Percentiles rank a stretch among this genome's conserved stretches.
These are phyloP conservation scores for Arge pagana DNA, from an alignment of 2,888 invertebrate genomes.

Conservation along the genomic window DNA sequence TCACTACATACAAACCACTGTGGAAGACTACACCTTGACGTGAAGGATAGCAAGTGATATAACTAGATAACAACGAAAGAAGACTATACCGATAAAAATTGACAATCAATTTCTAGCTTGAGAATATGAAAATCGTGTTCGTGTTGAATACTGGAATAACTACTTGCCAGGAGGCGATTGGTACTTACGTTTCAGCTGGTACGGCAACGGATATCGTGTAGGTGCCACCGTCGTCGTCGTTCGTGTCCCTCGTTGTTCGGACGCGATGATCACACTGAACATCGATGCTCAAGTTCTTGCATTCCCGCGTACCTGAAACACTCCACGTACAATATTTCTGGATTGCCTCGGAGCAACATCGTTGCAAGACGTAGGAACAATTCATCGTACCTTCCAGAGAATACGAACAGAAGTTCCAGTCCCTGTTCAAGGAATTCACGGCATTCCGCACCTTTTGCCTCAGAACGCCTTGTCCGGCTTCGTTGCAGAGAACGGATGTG, in stretches of 20 bases:
- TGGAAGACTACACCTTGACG: conserved; percentile 14
- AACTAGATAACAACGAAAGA: conserved; percentile 2
- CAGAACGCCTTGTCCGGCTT: conserved; percentile 91
- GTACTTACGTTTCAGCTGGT: conserved; percentile 83
- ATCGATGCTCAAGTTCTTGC: conserved; percentile 87
- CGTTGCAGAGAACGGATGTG: conserved; percentile 93
- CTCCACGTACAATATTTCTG: not conserved
- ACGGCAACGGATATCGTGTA: conserved; percentile 82
- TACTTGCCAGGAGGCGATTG: not conserved
- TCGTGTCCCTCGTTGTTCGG: conserved; percentile 55
- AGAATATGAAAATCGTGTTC: no score
- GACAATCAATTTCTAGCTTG: conserved; percentile 5
- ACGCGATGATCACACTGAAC: conserved; percentile 88
- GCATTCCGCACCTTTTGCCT: conserved; percentile 87
- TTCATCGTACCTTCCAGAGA: conserved; percentile 72
- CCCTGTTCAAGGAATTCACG: conserved; percentile 87
- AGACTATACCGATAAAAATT: conserved; percentile 14
- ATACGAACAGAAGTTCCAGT: conserved; percentile 97
- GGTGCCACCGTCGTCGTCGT: conserved; percentile 74
- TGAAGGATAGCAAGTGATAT: not conserved
- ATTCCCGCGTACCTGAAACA: conserved; percentile 72
- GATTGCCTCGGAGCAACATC: no score
- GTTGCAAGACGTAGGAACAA: no score
- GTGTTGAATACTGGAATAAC: no score
- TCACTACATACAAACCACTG: conserved; percentile 17